phyloP scores from a whole-genome alignment of 1,140 invertebrate genomes.

The Meteorus sp. region DNA sequence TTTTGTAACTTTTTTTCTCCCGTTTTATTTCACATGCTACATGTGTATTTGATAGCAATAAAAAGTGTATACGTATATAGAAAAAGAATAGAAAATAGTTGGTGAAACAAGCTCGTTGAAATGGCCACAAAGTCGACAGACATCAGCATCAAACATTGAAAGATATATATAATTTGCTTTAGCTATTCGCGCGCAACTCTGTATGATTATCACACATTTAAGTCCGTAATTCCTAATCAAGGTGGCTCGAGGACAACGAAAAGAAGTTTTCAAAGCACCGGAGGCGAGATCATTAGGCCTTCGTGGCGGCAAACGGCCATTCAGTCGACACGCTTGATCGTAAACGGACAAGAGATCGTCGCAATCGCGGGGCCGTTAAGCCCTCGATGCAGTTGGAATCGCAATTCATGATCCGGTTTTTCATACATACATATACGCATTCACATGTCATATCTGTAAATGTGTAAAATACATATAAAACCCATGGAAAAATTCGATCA shows the following conservation, averaged over 20 bases:
- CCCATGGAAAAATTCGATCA: background rate
- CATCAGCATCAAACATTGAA: background rate
- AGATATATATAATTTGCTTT: slow-evolving; percentile 2
- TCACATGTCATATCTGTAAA: no score
- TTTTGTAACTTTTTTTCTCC: no score
- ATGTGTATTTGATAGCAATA: background rate
- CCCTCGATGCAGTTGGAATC: slow-evolving; percentile 13
- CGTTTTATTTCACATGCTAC: no score
- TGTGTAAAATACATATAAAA: slow-evolving; percentile 1
- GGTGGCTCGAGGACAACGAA: slow-evolving; percentile 26
- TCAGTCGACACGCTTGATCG: slow-evolving; percentile 21
- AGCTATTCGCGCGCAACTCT: background rate
- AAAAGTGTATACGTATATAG: background rate
- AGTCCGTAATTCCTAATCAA: slow-evolving; percentile 27
- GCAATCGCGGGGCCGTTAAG: slow-evolving; percentile 22
- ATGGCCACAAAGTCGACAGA: background rate
- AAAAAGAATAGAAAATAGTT: background rate
- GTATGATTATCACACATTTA: slow-evolving; percentile 26
- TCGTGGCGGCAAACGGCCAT: slow-evolving; percentile 15
- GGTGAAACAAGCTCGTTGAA: background rate
- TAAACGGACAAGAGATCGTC: slow-evolving; percentile 26
- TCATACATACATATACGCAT: background rate
- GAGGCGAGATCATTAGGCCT: slow-evolving; percentile 27
- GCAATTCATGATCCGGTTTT: slow-evolving; percentile 25
- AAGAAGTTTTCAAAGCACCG: slow-evolving; percentile 25